Percentiles rank a stretch among this genome's conserved stretches.
Conservation (phyloP, 2,113 vertebrate genomes). For the Empidonax alnorum region DNA sequence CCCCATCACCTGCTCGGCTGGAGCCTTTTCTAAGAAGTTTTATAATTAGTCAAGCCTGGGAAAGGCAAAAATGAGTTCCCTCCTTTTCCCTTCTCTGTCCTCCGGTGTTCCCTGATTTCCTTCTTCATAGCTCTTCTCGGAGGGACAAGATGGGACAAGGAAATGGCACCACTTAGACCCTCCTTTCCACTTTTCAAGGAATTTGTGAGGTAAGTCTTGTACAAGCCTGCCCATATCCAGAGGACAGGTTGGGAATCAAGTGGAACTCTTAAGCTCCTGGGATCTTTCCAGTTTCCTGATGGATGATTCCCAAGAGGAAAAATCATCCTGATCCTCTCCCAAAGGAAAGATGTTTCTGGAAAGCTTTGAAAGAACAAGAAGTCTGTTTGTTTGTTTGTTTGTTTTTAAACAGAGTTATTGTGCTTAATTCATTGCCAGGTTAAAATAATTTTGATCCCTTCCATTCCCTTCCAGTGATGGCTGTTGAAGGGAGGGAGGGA, state of each 20-base stretch:
- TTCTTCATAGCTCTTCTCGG: background rate
- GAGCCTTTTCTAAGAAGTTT: background rate
- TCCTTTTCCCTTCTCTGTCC: background rate
- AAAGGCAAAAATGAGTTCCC: background rate
- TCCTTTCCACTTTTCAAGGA: background rate
- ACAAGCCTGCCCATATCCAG: background rate
- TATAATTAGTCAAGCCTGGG: background rate
- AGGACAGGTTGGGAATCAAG: background rate
- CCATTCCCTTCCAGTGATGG: background rate
- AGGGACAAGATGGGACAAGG: background rate
- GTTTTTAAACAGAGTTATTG: background rate
- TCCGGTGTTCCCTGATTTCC: background rate
- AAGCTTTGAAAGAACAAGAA: background rate
- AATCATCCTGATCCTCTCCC: background rate
- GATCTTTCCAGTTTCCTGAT: background rate
- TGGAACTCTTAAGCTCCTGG: background rate
- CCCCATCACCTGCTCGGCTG: slow-evolving; percentile 14
- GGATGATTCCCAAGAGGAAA: background rate
- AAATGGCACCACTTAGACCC: background rate
- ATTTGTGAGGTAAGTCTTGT: background rate
- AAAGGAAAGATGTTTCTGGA: background rate
- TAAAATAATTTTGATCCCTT: background rate
- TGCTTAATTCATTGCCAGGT: background rate
- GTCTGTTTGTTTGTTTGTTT: background rate
- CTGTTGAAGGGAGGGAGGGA: background rate